Evolutionary conservation across 2,888 invertebrate genomes (phyloP), one percentile per base, ranked within the genome.

Genomic region (Tetramorium bicarinatum): DNA sequence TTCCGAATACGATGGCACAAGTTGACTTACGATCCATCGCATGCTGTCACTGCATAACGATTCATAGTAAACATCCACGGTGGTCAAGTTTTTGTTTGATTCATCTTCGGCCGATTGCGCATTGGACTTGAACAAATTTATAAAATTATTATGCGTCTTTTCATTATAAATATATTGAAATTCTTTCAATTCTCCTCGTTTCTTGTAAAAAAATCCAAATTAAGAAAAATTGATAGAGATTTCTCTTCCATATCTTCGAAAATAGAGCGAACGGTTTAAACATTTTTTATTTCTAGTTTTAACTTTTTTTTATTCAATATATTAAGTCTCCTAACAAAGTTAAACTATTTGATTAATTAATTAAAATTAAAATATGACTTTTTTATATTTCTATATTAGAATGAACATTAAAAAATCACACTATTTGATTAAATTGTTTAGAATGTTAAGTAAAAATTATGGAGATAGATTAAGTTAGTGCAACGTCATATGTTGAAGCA

Each of bases 21-120:
- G 92, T 89, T 96, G 95, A 2, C 93, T 89, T 1, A 84, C 93
- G 41, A 96, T 94, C 88, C 96, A 96, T 38, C 89, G 86, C 4
- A 94, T 94, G 86, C 96, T 96, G 91, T 96, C 96, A 0, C 95
- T 95, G 89, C 96, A 96, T 21, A 96, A 92, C 1, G 96, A 93
- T 92, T 96, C 96, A 89, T 96, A 96, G 91, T 95, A 96, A 15
- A 96, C 93, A 0, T 95, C 94, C 1, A 96, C 95, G 3, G 93
- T 92, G 15, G 95, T 25, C 8, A 84, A 41, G 0, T 85, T 88
- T 7, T 84, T 89, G 8, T 83, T 54, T 2, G 49, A 2, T 7
- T 66, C 87, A 47, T 86, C 83, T 13, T 86, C 86, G 13, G 85
- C 83, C n/a, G 83, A 87, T 83, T 89, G 64, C 6, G 13, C 41